phyloP scores from a whole-genome alignment of 1,140 invertebrate genomes.

The Druon quercuslanigerum region DNA sequence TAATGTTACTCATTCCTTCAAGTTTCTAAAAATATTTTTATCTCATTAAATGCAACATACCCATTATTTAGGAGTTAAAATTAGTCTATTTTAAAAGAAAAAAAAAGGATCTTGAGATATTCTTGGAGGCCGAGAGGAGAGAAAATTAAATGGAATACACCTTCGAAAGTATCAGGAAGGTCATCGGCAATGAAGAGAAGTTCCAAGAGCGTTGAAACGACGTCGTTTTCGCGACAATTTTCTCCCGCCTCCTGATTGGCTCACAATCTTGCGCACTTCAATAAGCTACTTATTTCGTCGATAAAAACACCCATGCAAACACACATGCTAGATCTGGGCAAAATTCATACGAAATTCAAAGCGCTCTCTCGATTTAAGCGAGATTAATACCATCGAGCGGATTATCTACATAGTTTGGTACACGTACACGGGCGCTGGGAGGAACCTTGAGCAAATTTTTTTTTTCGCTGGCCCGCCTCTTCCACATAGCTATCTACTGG shows the following conservation, averaged over 20 bases:
- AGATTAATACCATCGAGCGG: constrained; percentile 57
- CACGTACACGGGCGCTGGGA: constrained; percentile 42
- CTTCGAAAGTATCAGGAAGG: constrained; percentile 5
- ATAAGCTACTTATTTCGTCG: constrained; percentile 34
- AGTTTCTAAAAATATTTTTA: too few species aligned
- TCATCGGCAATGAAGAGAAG: neutral
- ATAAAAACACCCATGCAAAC: constrained; percentile 1
- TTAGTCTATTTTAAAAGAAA: neutral
- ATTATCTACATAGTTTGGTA: constrained; percentile 56
- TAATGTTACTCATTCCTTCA: too few species aligned
- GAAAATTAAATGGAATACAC: constrained; percentile 12
- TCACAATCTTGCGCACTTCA: constrained; percentile 13
- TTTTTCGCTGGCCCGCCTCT: constrained; percentile 56
- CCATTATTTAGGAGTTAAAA: too few species aligned
- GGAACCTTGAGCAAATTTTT: constrained; percentile 56
- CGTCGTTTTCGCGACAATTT: constrained; percentile 15
- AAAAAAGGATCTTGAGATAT: neutral
- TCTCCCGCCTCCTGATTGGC: constrained; percentile 5
- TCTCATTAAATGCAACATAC: too few species aligned
- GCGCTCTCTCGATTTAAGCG: constrained; percentile 52
- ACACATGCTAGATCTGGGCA: neutral
- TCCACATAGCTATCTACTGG: constrained; percentile 38
- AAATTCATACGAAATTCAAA: constrained; percentile 29
- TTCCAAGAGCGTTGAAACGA: neutral
- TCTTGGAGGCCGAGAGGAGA: neutral